Percentiles rank a stretch among this genome's conserved stretches.
phyloP scores from a whole-genome alignment of 1,140 invertebrate species.

The Chelonus insularis region DNA sequence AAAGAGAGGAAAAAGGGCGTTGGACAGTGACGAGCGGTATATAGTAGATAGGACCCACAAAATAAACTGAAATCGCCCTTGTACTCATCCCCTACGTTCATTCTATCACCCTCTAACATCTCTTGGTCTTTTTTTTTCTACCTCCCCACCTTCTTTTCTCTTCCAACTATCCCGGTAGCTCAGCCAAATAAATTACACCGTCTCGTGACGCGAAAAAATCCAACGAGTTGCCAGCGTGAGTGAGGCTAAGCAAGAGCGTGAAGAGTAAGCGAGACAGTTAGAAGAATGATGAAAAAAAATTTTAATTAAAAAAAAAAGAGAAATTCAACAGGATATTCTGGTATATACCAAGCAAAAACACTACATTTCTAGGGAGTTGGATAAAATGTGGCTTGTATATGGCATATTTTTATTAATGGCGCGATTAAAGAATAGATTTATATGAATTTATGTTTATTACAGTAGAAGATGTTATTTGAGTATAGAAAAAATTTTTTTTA shows the following conservation, averaged over 20 bases:
- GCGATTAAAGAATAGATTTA: no score
- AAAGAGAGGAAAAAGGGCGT: conserved; percentile 32
- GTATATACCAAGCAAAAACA: no score
- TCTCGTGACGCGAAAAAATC: conserved; percentile 60
- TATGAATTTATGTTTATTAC: no score
- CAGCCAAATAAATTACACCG: conserved; percentile 59
- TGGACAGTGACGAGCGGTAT: conserved; percentile 52
- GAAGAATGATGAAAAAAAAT: neutral
- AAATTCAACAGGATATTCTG: no score
- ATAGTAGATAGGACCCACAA: conserved; percentile 48
- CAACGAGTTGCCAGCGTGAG: conserved; percentile 54
- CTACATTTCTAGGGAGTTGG: no score
- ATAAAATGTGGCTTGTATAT: no score
- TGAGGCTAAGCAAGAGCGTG: conserved; percentile 33
- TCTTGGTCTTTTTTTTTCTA: conserved; percentile 15
- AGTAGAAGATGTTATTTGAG: no score
- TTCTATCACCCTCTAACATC: conserved; percentile 43
- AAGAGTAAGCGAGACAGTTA: conserved; percentile 29
- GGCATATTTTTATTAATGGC: no score
- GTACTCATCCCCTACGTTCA: conserved; percentile 33
- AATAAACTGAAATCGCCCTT: conserved; percentile 55
- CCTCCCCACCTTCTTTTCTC: conserved; percentile 12
- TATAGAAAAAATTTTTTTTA: no score
- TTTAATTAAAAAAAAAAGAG: neutral
- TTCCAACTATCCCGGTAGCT: conserved; percentile 40